These are phyloP conservation scores for Triplophysa siluroides DNA, from an alignment of 2,113 vertebrate species.

Conservation along the genomic window DNA sequence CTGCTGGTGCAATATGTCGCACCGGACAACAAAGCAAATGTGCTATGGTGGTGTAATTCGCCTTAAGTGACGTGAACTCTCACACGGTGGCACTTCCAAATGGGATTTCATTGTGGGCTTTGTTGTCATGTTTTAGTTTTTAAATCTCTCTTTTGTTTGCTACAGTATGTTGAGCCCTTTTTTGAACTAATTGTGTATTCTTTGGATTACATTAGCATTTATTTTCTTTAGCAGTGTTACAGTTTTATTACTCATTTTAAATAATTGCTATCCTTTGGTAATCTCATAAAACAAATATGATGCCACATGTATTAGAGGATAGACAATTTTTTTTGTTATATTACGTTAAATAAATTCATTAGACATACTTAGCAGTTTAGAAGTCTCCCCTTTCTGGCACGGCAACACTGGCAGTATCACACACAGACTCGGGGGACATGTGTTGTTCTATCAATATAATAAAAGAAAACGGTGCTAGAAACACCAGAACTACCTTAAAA, in stretches of 20 bases:
- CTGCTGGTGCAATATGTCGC: conserved; percentile 52
- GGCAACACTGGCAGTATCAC: too few relatives aligned
- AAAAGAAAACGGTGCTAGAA: too few relatives aligned
- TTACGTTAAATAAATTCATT: background rate
- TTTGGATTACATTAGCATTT: background rate
- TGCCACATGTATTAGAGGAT: background rate
- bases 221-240: background rate
- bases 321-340: background rate
- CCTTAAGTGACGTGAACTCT: conserved; percentile 59
- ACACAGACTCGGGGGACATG: too few relatives aligned
- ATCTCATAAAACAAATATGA: background rate
- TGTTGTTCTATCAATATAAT: too few relatives aligned
- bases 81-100: conserved; percentile 50
- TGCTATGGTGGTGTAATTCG: conserved; percentile 54
- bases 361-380: too few relatives aligned
- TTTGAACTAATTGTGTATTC: conserved; percentile 16
- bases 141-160: conserved; percentile 29
- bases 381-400: too few relatives aligned
- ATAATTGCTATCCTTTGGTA: background rate
- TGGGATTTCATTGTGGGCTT: conserved; percentile 42
- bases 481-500: too few relatives aligned
- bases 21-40: conserved; percentile 48
- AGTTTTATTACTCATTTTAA: background rate
- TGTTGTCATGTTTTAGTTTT: conserved; percentile 18
- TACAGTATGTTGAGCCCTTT: background rate